Conservation (phyloP, 2,888 invertebrate genomes). For the Lochmaea capreae region DNA sequence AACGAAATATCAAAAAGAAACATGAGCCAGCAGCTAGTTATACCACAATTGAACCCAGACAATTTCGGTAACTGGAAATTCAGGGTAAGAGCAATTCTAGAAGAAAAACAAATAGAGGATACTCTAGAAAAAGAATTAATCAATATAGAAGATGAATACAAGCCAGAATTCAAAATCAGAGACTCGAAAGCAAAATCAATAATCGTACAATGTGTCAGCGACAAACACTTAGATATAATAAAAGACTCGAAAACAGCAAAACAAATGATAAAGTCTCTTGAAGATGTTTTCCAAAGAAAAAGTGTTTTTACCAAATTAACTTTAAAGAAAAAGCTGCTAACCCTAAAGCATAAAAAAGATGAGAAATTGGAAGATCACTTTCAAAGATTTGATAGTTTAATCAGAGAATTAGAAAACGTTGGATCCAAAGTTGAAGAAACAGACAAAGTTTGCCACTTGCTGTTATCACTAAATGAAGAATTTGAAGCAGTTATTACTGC, state of each 20-base stretch:
- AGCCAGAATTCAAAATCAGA: conserved; percentile 26
- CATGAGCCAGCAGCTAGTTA: neutral
- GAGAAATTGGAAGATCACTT: conserved; percentile 46
- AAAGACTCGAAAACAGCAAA: conserved; percentile 46
- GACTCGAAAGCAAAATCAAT: conserved; percentile 46
- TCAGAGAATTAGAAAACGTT: conserved; percentile 45
- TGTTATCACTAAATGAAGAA: no score
- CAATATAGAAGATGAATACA: neutral
- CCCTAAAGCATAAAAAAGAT: neutral
- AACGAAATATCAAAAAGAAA: no score
- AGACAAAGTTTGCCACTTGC: no score
- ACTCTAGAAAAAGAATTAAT: conserved; percentile 32
- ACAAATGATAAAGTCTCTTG: conserved; percentile 45
- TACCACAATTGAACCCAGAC: neutral
- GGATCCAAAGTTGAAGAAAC: no score
- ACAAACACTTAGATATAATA: no score
- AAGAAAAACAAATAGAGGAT: conserved; percentile 32
- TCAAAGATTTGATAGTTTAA: conserved; percentile 45
- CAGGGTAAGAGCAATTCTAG: conserved; percentile 30
- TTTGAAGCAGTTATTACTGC: conserved; percentile 38
- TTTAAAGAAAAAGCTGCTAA: neutral
- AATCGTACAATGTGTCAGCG: conserved; percentile 50
- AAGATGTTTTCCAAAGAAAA: conserved; percentile 45
- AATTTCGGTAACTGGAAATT: conserved; percentile 35
- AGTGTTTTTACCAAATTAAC: neutral